Evolutionary conservation across 1,140 invertebrate species (phyloP), one percentile per base, ranked within the genome.

Genomic region (Megalonaias nervosa): DNA sequence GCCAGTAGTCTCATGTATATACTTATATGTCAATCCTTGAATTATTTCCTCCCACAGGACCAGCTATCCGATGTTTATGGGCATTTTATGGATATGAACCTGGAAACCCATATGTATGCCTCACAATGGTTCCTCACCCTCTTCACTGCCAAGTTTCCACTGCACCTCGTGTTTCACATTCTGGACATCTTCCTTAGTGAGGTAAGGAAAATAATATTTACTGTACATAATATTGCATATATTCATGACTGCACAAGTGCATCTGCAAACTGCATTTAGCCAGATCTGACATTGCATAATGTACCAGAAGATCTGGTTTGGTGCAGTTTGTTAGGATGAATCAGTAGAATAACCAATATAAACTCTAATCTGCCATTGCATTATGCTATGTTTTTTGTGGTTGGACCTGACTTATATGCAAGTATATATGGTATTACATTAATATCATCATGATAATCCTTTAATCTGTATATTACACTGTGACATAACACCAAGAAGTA

Each of bases 111-210:
- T 92, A 99, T 99, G 98, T 99, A 97, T 91, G 98, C 98, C 31
- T 97, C 96, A 57, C 98, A 99, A 92, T 99, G 99, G 99, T 99
- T 99, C 92, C 94, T 99, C 31, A 99, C 98, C 0, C 92, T 99
- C 17, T 99, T 98, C 92, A 99, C 98, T 5, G 98, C 98, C 19
- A 95, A 99, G 88, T 99, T 99, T 92, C 98, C 98, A 5, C 92
- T 99, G 1, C 96, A 96, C 89, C 95, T 99, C 90, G 99, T 99
- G 17, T 99, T 99, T 92, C 96, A 97, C 88, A 98, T 99, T 75
- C 92, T 99, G 26, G 98, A 99, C 88, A 94, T 99, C 57, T 99
- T 99, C 90, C 93, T 99, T 13, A 87, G 89, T 80, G 89, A 91
- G 82, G 88, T 88, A 48, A 48, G 38, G 38, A 48, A 48, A 38